Base-by-base conservation (phyloP, 2,113 vertebrate species). In the Mionectes macconnelli region DNA sequence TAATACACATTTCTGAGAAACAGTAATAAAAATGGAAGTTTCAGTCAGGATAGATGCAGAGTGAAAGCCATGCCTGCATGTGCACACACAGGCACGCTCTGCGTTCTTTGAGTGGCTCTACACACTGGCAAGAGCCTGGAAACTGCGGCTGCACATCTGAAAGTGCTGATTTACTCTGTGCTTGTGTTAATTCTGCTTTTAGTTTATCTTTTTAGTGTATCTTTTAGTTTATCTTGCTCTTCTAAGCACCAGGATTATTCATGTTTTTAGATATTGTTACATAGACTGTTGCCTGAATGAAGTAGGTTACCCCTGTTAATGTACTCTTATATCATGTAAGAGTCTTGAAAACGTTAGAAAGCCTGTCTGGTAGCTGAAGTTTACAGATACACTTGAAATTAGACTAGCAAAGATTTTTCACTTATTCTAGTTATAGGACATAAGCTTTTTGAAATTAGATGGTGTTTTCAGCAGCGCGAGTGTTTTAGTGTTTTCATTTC, bases 51-150 rank as follows among this genome's bases (percentile, higher is more conserved):
- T 4, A 6, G 35, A 18, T 50, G 28, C 13, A 18, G 31, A 49
- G 16, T 9, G 30, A 45, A 79, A 85, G 27, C 30, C 7, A 3
- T 13, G 19, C 0, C 0, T 67, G 20, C 6, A 4, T 5, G 14
- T 60, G 10, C 28, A 1, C 22, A 23, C 40, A 6, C 14, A 6
- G n/a, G n/a, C n/a, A n/a, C n/a, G n/a, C 9, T 2, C 39, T 25
- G 4, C 10, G 3, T 56, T 53, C 20, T 56, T 52, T 24, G 23
- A 44, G 37, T 57, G 55, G 31, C 7, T 92, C 57, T 62, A 62
- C 64, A 52, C 44, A n/a, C 18, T 66, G n/a, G 57, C 33, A 59
- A 74, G 31, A 88, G 17, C 20, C 37, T 76, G 50, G 83, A 74
- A 76, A 2, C 2, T 59, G n/a, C 64, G 40, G 14, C 37, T 62